Conservation (phyloP, 2,888 invertebrate genomes). For the Parapristionchus giblindavisi region DNA sequence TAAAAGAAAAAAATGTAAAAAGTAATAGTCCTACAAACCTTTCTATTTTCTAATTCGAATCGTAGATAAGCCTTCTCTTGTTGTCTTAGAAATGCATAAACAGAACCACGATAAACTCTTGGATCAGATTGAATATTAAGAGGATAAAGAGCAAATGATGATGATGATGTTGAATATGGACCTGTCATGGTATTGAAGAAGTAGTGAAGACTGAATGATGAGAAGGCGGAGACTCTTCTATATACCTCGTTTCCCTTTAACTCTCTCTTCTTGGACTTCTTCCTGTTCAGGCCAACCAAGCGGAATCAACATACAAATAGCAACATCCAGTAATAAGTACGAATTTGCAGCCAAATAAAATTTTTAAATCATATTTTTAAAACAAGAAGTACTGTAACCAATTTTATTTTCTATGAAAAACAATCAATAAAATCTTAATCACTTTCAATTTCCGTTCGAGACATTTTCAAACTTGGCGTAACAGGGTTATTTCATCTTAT, state of each 20-base stretch:
- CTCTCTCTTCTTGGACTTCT: conserved; percentile 16
- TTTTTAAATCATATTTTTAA: no score
- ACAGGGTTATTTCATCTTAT: no score
- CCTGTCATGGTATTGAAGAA: conserved; percentile 36
- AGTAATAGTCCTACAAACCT: no score
- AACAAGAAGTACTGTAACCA: no score
- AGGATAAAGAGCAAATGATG: conserved; percentile 13
- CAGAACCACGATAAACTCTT: conserved; percentile 59
- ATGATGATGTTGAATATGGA: conserved; percentile 25
- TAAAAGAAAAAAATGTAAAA: no score
- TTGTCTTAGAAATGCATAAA: conserved; percentile 56
- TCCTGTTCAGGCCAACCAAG: background rate
- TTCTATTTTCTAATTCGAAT: conserved; percentile 12
- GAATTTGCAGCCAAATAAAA: no score
- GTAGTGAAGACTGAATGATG: no score
- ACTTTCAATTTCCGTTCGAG: no score
- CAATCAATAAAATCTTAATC: no score
- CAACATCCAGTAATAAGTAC: background rate
- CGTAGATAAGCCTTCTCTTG: conserved; percentile 33
- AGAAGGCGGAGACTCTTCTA: conserved; percentile 38
- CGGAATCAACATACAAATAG: background rate
- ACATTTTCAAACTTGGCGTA: no score
- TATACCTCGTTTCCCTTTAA: conserved; percentile 33
- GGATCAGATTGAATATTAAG: conserved; percentile 49
- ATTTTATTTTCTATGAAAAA: no score